Evolutionary conservation across 2,797 vertebrate genomes (phyloP).

Genomic region (Syngnathus rostellatus): DNA sequence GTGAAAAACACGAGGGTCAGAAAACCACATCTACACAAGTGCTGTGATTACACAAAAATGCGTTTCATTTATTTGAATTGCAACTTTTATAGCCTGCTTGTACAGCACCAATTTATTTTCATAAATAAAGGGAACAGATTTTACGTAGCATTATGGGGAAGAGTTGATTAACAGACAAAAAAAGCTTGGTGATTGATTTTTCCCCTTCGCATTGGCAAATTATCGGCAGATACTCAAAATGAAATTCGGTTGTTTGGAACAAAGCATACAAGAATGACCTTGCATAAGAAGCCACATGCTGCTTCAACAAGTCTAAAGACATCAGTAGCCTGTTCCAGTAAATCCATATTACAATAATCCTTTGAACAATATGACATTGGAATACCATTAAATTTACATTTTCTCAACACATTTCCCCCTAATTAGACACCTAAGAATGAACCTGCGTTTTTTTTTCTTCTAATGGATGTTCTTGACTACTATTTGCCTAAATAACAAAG

Average conservation of each 20-base stretch:
- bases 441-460: background rate
- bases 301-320: background rate
- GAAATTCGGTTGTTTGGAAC: background rate
- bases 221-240: too few relatives aligned
- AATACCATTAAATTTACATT: background rate
- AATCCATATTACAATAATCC: background rate
- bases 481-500: background rate
- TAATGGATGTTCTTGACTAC: background rate
- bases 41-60: background rate
- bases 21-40: background rate
- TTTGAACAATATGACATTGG: background rate
- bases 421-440: background rate
- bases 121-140: too few relatives aligned
- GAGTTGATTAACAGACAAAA: too few relatives aligned
- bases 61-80: background rate
- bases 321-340: background rate
- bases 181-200: too few relatives aligned
- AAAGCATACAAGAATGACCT: background rate
- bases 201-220: too few relatives aligned
- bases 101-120: background rate
- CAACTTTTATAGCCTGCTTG: background rate
- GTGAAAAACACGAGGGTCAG: background rate
- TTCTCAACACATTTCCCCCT: background rate
- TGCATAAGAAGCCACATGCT: background rate
- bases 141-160: too few relatives aligned